Percentiles rank a stretch among this genome's conserved stretches.
These are phyloP conservation scores for Umimayanthus chanpuru DNA, from an alignment of 92 coral and sea anemone species.

Conservation along the genomic window DNA sequence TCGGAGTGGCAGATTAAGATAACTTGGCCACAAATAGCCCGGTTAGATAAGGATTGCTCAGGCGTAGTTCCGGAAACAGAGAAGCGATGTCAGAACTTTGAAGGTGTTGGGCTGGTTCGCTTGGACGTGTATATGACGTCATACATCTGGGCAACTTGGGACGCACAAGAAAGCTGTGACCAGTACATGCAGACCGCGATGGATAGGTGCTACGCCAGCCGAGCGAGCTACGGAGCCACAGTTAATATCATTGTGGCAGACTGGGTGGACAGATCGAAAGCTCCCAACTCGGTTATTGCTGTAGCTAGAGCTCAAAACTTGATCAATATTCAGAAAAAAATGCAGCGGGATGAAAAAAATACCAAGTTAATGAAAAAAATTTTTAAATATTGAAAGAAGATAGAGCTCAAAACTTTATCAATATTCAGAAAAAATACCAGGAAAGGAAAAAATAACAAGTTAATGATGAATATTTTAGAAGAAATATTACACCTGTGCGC, in stretches of 20 bases:
- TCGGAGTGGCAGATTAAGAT: constrained; percentile 46
- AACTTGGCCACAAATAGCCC: constrained; percentile 50
- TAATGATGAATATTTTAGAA: too few species aligned
- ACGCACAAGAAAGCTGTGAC: constrained; percentile 10
- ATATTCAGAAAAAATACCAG: constrained; percentile 10
- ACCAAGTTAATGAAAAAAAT: not conserved
- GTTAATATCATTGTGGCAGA: constrained; percentile 65
- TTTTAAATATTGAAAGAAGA: not conserved
- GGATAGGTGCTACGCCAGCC: constrained; percentile 41
- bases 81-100: constrained; percentile 27
- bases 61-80: constrained; percentile 40
- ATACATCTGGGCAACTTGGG: constrained; percentile 12
- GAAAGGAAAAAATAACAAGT: constrained; percentile 21
- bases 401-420: constrained; percentile 23
- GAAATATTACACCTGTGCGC: too few species aligned
- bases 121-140: constrained; percentile 37
- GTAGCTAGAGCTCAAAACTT: constrained; percentile 43
- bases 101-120: constrained; percentile 18
- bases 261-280: constrained; percentile 44
- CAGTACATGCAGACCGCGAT: constrained; percentile 19
- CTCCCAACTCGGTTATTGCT: constrained; percentile 38
- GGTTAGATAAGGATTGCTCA: constrained; percentile 45
- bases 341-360: constrained; percentile 12
- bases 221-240: constrained; percentile 26
- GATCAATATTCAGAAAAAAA: constrained; percentile 9